Evolutionary conservation across 2,888 invertebrate species (phyloP), one percentile per base, ranked within the genome.

Genomic region (Leptinotarsa peninsularis): DNA sequence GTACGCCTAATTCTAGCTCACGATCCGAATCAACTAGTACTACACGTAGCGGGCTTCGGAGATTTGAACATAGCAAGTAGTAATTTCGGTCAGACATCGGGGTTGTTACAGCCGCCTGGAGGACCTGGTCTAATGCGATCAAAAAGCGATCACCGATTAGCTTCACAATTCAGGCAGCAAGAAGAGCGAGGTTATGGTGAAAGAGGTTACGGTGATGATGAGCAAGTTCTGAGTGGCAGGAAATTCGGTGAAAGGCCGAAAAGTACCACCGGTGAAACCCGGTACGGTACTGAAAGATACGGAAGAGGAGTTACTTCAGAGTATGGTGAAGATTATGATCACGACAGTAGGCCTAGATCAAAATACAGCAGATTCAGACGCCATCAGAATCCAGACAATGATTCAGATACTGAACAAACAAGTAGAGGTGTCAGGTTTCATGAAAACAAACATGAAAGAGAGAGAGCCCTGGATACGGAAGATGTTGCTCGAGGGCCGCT

Each of bases 131-230:
- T 98, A 21, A 96, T 97, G 92, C 91, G 97, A 80, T 97, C 96
- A 78, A 97, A 98, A 88, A 97, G 97, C 87, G 97, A 98, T 86
- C 97, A 97, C 88, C 92, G 97, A 58, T 89, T 98, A 78, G 96
- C 97, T 5, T 90, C 95, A 0, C 97, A 97, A 86, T 96, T 96
- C 89, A 92, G 96, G 52, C 94, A 95, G 85, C 95, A 96, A 87
- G 95, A 95, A 85, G 91, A 91, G 33, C 83, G 86, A 58, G 86
- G 86, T 66, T 88, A 87, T 49, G 83, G 87, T 80, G 91, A 92
- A 66, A 82, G 87, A 80, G 91, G 92, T 67, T 93, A 91, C 82
- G 90, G 89, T 21, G 92, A 93, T 73, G 85, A 84, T 5, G 93
- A 94, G 82, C 93, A 94, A 0, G 91, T 94, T 49, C 88, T 94